Evolutionary conservation across 2,888 invertebrate species (phyloP), one percentile per base, ranked within the genome.

Genomic region (Chaetoderma sp.): DNA sequence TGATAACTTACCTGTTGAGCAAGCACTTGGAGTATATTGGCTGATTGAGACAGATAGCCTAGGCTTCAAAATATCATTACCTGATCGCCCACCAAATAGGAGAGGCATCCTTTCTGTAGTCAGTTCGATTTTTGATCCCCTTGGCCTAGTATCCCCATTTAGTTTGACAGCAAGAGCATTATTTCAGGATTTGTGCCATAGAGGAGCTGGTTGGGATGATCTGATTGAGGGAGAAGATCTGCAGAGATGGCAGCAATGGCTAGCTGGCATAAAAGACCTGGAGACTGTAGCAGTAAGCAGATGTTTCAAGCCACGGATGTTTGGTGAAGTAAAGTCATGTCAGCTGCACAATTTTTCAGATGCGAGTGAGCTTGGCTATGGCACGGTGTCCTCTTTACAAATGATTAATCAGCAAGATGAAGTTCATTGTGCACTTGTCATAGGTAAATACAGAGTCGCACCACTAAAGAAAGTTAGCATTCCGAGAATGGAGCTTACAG

Each of bases 61-160:
- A 5, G 44, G n/a, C 28, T 72, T 72, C 33, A 56, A 65, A 28
- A 56, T 70, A 2, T 67, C 61, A n/a, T 2, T 63, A 25, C 5
- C 5, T 21, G 65, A 69, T n/a, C 60, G 64, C 28, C 67, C 65
- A n/a, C 8, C 49, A 0, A 73, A 68, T 0, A 60, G 68, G 56
- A 63, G 71, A 8, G 68, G 70, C 2, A 54, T 68, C 18, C 59
- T 73, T 8, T 66, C 68, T 0, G 58, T 64, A 8, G 62, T 70
- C 6, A 72, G 70, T 55, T 67, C 73, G 16, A 32, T 73, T 21
- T 73, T 52, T 54, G 71, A 70, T 47, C 71, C 72, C n/a, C 60
- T 73, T 32, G 71, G 73, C 47, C 36, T 73, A 23, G 63, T 68
- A 13, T 30, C 68, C 16, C 70, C 65, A 28, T 44, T 65, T 25